Evolutionary conservation across 2,888 invertebrate species (phyloP).

Genomic region (Epinotia ramella): DNA sequence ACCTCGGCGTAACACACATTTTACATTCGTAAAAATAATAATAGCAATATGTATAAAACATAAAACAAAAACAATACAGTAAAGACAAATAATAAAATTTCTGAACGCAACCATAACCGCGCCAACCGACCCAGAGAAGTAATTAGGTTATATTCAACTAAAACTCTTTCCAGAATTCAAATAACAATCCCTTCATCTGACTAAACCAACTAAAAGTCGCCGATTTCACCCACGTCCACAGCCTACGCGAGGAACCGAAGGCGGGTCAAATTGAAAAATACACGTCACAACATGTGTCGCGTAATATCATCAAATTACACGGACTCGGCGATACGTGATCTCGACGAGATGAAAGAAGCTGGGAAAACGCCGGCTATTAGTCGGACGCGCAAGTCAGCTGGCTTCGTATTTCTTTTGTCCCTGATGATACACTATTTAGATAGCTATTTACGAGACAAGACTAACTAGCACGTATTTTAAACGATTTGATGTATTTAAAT

Average conservation of each 20-base stretch:
- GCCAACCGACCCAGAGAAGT: too few relatives aligned
- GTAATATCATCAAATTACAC: constrained; percentile 77
- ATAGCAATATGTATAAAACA: too few relatives aligned
- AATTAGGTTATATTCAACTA: too few relatives aligned
- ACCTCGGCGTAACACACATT: too few relatives aligned
- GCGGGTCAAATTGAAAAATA: constrained; percentile 69
- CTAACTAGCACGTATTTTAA: too few relatives aligned
- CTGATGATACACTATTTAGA: constrained; percentile 30
- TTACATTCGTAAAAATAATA: too few relatives aligned
- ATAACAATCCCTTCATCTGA: not conserved
- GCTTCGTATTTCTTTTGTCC: constrained; percentile 12
- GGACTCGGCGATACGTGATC: constrained; percentile 71
- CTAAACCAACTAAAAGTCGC: not conserved
- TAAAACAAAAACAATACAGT: too few relatives aligned
- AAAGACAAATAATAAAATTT: too few relatives aligned
- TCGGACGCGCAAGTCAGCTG: constrained; percentile 43
- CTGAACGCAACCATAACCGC: too few relatives aligned
- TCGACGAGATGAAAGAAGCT: constrained; percentile 56
- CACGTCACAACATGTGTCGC: constrained; percentile 69
- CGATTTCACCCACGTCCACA: constrained; percentile 38
- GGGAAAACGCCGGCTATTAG: constrained; percentile 51
- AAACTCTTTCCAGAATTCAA: not conserved
- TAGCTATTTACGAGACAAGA: constrained; percentile 14
- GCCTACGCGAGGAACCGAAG: constrained; percentile 38
- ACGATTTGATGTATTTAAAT: too few relatives aligned